Percentiles rank a stretch among this genome's conserved stretches.
Conservation (phyloP, 2,113 vertebrate genomes). For the Tragelaphus scriptus region DNA sequence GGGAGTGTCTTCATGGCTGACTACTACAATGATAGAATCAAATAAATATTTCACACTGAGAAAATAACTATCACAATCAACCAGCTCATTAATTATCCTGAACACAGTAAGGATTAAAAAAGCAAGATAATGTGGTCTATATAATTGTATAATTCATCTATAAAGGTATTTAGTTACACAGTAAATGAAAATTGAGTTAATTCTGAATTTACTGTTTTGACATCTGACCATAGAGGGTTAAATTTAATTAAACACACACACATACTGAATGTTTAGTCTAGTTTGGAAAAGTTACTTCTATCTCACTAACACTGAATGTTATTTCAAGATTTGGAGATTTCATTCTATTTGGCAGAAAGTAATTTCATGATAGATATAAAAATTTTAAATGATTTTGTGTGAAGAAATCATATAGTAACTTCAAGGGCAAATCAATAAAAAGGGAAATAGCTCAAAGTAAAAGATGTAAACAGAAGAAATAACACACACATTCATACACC, state of each 20-base stretch:
- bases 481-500: neutral
- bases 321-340: neutral
- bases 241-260: neutral
- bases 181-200: neutral
- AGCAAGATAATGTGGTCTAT: neutral
- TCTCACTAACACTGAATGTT: neutral
- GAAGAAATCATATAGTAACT: neutral
- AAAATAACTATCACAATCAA: neutral
- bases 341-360: neutral
- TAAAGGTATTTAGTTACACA: neutral
- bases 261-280: neutral
- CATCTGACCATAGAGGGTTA: neutral
- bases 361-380: neutral
- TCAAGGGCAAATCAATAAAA: neutral
- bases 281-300: neutral
- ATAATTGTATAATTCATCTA: neutral
- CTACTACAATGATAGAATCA: neutral
- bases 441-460: neutral
- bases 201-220: neutral
- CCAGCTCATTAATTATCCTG: neutral
- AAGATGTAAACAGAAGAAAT: neutral
- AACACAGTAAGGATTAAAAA: neutral
- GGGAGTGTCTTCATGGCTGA: neutral
- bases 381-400: neutral
- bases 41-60: neutral